Percentiles rank a stretch among this genome's conserved stretches.
Evolutionary conservation across 2,888 invertebrate genomes (phyloP).

Genomic region (Polia nebulosa): DNA sequence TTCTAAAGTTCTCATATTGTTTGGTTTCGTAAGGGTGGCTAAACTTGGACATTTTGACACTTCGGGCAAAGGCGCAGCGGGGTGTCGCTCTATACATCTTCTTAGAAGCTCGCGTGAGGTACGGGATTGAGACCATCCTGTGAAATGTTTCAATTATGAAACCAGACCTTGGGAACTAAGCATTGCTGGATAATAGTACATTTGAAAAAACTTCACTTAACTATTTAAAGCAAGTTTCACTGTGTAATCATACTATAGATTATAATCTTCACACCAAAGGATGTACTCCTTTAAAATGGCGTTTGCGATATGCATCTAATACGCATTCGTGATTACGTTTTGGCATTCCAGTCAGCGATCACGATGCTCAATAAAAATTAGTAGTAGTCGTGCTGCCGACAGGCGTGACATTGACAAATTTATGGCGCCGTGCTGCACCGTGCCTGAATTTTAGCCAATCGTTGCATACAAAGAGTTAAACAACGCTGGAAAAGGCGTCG

Average conservation of each 20-base stretch:
- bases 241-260: slow-evolving; percentile 24
- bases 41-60: slow-evolving; percentile 89
- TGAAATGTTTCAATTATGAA: slow-evolving; percentile 82
- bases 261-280: slow-evolving; percentile 28
- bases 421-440: slow-evolving; percentile 71
- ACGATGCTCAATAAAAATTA: slow-evolving; percentile 73
- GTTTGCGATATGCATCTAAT: slow-evolving; percentile 56
- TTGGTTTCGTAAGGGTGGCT: slow-evolving; percentile 77
- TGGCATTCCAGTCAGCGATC: slow-evolving; percentile 75
- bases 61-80: slow-evolving; percentile 88
- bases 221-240: slow-evolving; percentile 16
- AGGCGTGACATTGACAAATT: slow-evolving; percentile 82
- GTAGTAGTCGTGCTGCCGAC: slow-evolving; percentile 70
- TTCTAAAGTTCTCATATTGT: slow-evolving; percentile 61
- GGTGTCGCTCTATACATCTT: slow-evolving; percentile 84
- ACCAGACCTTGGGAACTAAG: slow-evolving; percentile 50
- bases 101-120: slow-evolving; percentile 87
- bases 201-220: neutral
- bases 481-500: slow-evolving; percentile 62
- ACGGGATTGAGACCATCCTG: slow-evolving; percentile 82
- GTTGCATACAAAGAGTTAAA: slow-evolving; percentile 60
- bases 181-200: slow-evolving; percentile 5
- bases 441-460: slow-evolving; percentile 69
- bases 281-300: slow-evolving; percentile 48
- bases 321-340: slow-evolving; percentile 60